phyloP scores from a whole-genome alignment of 1,140 invertebrate species.

The Nasonia vitripennis region DNA sequence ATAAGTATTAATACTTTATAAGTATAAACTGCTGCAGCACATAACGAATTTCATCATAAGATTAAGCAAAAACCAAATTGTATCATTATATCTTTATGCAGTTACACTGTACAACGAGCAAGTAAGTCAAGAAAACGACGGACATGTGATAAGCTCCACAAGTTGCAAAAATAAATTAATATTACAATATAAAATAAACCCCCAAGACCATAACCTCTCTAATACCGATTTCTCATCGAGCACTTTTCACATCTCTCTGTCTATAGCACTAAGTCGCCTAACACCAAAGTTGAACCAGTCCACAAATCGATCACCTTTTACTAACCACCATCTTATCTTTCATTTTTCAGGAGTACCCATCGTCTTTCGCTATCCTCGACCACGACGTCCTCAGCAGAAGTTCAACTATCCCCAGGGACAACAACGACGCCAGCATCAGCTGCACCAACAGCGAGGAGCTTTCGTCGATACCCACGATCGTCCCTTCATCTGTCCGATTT shows the following conservation, averaged over 20 bases:
- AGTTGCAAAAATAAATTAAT: too few relatives aligned
- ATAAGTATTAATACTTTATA: too few relatives aligned
- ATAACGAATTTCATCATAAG: too few relatives aligned
- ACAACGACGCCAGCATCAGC: neutral
- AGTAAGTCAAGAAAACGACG: neutral
- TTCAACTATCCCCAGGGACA: too few relatives aligned
- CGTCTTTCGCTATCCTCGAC: neutral
- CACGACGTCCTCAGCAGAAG: neutral
- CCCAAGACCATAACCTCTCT: neutral
- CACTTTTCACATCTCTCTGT: neutral
- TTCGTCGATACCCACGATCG: neutral
- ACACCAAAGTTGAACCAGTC: neutral
- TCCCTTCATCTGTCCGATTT: constrained; percentile 64
- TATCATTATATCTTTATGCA: too few relatives aligned
- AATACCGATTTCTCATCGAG: neutral
- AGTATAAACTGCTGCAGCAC: too few relatives aligned
- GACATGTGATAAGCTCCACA: too few relatives aligned
- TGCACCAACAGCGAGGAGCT: neutral
- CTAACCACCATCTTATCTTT: neutral
- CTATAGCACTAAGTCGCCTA: neutral
- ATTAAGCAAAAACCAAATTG: too few relatives aligned
- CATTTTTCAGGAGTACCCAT: neutral
- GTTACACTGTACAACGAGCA: neutral
- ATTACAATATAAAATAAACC: neutral
- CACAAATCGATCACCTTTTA: neutral